These are phyloP conservation scores for Agonopterix subpropinquella DNA, from an alignment of 2,888 invertebrate species.

Conservation along the genomic window DNA sequence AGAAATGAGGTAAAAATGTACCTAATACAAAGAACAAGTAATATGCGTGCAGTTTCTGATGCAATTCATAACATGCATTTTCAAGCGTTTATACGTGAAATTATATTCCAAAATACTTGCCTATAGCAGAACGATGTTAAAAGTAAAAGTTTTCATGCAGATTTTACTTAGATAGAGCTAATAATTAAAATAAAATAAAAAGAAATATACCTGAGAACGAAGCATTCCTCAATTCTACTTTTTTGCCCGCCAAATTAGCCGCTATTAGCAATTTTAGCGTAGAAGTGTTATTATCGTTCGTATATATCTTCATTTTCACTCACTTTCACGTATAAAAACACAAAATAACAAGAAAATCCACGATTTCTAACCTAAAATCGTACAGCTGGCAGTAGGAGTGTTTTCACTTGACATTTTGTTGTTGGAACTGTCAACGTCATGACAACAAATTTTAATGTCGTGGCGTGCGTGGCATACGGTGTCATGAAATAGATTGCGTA, in stretches of 20 bases:
- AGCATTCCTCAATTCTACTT: slow-evolving; percentile 74
- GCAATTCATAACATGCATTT: too few relatives aligned
- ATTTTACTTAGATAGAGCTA: background rate
- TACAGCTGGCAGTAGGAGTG: slow-evolving; percentile 9
- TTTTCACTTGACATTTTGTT: too few relatives aligned
- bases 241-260: slow-evolving; percentile 78
- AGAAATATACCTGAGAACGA: slow-evolving; percentile 74
- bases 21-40: too few relatives aligned
- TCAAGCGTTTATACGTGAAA: too few relatives aligned
- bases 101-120: background rate
- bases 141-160: too few relatives aligned
- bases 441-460: too few relatives aligned
- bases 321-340: background rate
- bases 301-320: slow-evolving; percentile 80
- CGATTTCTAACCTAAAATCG: slow-evolving; percentile 14
- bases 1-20: too few relatives aligned
- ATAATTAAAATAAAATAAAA: background rate
- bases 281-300: slow-evolving; percentile 86
- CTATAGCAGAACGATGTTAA: background rate
- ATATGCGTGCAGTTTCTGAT: too few relatives aligned
- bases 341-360: background rate
- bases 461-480: too few relatives aligned
- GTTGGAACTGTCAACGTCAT: too few relatives aligned
- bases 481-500: too few relatives aligned
- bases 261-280: slow-evolving; percentile 84